These are phyloP conservation scores for Lutraria rhynchaena DNA, from an alignment of 1,140 invertebrate genomes.

Conservation along the genomic window DNA sequence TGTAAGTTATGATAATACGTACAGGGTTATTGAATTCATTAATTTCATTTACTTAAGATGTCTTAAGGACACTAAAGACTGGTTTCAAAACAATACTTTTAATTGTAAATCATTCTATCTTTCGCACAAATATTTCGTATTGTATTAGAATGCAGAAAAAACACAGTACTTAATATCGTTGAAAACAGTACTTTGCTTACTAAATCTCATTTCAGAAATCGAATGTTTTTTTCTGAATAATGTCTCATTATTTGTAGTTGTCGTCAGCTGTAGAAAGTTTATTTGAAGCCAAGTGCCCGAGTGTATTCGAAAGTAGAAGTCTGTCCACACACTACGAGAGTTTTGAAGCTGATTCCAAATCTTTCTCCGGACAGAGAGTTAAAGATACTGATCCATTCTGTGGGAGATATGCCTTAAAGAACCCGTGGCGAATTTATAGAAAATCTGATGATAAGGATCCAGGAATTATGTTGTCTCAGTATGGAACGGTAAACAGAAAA, in stretches of 20 bases:
- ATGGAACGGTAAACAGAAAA: no score
- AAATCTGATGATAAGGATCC: conserved; percentile 20
- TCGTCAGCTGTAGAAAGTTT: conserved; percentile 29
- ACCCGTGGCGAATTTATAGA: conserved; percentile 64
- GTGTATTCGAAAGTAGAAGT: conserved; percentile 24
- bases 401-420: conserved; percentile 64
- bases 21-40: no score
- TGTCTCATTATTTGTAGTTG: neutral
- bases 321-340: conserved; percentile 43
- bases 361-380: neutral
- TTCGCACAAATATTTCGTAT: no score
- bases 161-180: no score
- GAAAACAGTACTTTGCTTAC: no score
- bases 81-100: no score
- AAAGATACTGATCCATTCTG: conserved; percentile 69
- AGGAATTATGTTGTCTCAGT: conserved; percentile 40
- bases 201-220: no score
- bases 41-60: no score
- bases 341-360: conserved; percentile 15
- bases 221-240: neutral
- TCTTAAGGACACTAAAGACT: no score
- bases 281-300: conserved; percentile 66
- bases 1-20: no score
- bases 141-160: no score
- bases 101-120: no score